Evolutionary conservation across 2,888 invertebrate species (phyloP), one percentile per base, ranked within the genome.

Genomic region (Neocrepidodera transversa): DNA sequence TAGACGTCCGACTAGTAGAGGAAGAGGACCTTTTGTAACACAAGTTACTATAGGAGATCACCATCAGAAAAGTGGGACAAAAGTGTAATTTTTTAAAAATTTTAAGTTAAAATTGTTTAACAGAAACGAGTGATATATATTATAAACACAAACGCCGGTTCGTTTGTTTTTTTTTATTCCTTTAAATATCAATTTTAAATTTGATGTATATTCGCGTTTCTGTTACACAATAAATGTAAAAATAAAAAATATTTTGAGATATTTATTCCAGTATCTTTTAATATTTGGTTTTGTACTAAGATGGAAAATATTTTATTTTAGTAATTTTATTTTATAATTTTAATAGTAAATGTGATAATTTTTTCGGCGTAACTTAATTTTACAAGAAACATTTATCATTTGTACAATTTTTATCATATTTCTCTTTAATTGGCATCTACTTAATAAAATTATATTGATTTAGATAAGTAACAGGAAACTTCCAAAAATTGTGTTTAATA

Each of bases 41-140:
- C 86, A 86, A 68, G 86, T 86, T 35, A 85, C 84, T 42, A 86
- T 86, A 63, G 82, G 85, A 3, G 84, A 85, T 60, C 81, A 82
- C 58, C 70, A 74, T 67, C 75, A 78, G 58, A 45, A 45, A 14
- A 77, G 76, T 58, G 79, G 79, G 63, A 79, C 79, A 43, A 78
- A 79, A 73, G 79, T 79, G 56, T 38, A 17, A 38, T 38, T 38
- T 38, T 38, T 16, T 17, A 35, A 14, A 11, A 35, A 6, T 30
- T 6, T 4, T 10, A 30, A 10, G 30, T 30, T 6, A 23, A 4
- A 30, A 10, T 2, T 2, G 35, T 11, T 2, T 35, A 13, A 13
- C 35, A 6, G 28, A 28, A 28, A 10, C 28, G 28, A 28, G n/a
- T 8, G 2, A 28, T 28, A 10, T 28, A 10, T 8, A 4, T 28